Percentiles rank a stretch among this genome's conserved stretches.
Evolutionary conservation across 2,888 invertebrate genomes (phyloP).

Genomic region (Girardia tigrina): DNA sequence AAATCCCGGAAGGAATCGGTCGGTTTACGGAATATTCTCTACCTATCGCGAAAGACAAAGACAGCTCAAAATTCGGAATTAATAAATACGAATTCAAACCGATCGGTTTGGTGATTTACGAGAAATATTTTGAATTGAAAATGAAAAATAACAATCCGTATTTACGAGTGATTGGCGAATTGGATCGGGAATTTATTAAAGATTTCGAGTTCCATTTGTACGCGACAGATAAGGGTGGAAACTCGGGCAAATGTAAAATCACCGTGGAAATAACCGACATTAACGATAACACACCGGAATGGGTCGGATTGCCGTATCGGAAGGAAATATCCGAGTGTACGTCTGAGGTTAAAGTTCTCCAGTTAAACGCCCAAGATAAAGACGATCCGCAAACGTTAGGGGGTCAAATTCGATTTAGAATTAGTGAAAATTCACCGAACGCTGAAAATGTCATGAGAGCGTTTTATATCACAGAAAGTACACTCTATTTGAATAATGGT

Average conservation of each 20-base stretch:
- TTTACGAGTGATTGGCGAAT: conserved; percentile 32
- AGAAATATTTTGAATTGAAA: not conserved
- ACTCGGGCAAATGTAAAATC: conserved; percentile 33
- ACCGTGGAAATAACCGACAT: conserved; percentile 38
- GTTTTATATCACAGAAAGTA: conserved; percentile 27
- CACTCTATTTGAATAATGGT: conserved; percentile 12
- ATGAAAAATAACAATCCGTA: not conserved
- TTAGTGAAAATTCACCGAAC: conserved; percentile 25
- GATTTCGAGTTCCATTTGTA: conserved; percentile 37
- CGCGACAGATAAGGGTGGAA: conserved; percentile 39
- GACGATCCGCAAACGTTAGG: conserved; percentile 1
- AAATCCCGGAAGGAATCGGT: not conserved
- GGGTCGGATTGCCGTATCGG: conserved; percentile 29
- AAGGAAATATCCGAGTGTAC: conserved; percentile 25
- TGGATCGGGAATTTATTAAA: conserved; percentile 39
- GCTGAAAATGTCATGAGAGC: not conserved
- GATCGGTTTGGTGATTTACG: not conserved
- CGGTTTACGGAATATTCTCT: not conserved
- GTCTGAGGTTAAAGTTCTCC: not conserved
- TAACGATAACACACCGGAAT: conserved; percentile 38
- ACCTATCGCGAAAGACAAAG: not conserved
- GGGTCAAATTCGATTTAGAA: conserved; percentile 21
- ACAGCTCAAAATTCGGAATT: not conserved
- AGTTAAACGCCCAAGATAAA: conserved; percentile 21
- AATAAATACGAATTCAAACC: not conserved